Conservation (phyloP, 2,113 vertebrate species). For the Ictalurus furcatus region DNA sequence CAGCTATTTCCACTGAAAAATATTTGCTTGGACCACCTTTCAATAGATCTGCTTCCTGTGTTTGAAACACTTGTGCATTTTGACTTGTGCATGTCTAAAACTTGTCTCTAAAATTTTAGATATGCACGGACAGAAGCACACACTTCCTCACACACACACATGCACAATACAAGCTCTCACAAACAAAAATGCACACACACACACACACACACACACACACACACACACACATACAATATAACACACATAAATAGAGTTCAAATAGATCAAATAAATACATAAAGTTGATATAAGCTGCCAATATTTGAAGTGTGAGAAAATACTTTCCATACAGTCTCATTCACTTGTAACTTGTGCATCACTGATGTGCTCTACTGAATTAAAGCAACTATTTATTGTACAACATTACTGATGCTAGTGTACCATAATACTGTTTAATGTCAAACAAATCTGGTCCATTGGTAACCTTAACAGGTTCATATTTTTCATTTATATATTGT, state of each 20-base stretch:
- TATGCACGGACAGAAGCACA: constrained; percentile 55
- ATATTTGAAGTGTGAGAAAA: constrained; percentile 89
- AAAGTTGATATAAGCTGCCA: constrained; percentile 84
- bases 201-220: constrained; percentile 55
- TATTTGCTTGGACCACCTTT: constrained; percentile 96
- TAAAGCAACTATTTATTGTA: constrained; percentile 88
- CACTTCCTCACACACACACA: constrained; percentile 47
- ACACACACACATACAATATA: constrained; percentile 38
- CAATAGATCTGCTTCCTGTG: constrained; percentile 99
- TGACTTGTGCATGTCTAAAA: constrained; percentile 77
- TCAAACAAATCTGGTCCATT: constrained; percentile 81
- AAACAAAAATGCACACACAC: constrained; percentile 63
- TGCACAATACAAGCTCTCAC: constrained; percentile 48
- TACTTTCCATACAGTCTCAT: constrained; percentile 83
- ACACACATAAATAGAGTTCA: constrained; percentile 63
- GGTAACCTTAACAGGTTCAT: constrained; percentile 77
- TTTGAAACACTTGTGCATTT: constrained; percentile 95
- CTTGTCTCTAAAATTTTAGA: constrained; percentile 70
- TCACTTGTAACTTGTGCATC: constrained; percentile 87
- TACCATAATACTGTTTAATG: constrained; percentile 82
- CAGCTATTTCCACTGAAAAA: constrained; percentile 87
- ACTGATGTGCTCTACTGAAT: constrained; percentile 82
- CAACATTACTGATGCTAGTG: constrained; percentile 90
- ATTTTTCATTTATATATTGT: constrained; percentile 69
- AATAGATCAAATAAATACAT: constrained; percentile 44